Evolutionary conservation across 2,113 vertebrate genomes (phyloP).

Genomic region (Scortum barcoo): DNA sequence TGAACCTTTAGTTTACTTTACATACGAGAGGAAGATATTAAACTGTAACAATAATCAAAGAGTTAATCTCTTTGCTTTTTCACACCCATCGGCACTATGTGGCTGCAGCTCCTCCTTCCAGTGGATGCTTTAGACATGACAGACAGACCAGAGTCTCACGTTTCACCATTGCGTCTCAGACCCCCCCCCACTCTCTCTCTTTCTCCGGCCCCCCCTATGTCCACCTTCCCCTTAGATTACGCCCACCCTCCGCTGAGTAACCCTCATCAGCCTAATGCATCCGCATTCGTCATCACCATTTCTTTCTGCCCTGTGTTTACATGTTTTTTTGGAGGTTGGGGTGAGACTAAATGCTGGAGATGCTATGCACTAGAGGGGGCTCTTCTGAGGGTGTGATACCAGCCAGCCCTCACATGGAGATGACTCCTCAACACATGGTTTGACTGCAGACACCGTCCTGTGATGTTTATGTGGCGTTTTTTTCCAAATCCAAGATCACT

Average conservation of each 20-base stretch:
- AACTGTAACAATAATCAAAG: slow-evolving; percentile 40
- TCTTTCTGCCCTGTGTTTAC: slow-evolving; percentile 53
- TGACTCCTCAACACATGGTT: slow-evolving; percentile 48
- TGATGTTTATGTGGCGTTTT: slow-evolving; percentile 28
- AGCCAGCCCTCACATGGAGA: slow-evolving; percentile 13
- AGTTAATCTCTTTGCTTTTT: slow-evolving; percentile 36
- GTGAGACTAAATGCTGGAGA: background rate
- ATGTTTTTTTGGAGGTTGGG: slow-evolving; percentile 9
- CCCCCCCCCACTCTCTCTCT: background rate
- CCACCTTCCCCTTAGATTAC: background rate
- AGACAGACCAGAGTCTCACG: slow-evolving; percentile 50
- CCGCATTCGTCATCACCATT: slow-evolving; percentile 61
- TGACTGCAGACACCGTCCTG: slow-evolving; percentile 6
- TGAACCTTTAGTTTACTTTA: background rate
- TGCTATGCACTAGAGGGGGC: slow-evolving; percentile 57
- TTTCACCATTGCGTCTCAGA: slow-evolving; percentile 53
- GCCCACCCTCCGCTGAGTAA: slow-evolving; percentile 28
- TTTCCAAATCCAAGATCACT: background rate
- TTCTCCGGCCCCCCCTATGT: too few species aligned
- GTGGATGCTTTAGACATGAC: slow-evolving; percentile 56
- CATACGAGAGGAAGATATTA: background rate
- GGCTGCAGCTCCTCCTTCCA: slow-evolving; percentile 50
- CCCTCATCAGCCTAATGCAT: slow-evolving; percentile 41
- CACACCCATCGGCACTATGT: slow-evolving; percentile 48
- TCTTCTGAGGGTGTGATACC: slow-evolving; percentile 38